Base-by-base conservation (phyloP, 2,113 vertebrate genomes). In the Tichodroma muraria region DNA sequence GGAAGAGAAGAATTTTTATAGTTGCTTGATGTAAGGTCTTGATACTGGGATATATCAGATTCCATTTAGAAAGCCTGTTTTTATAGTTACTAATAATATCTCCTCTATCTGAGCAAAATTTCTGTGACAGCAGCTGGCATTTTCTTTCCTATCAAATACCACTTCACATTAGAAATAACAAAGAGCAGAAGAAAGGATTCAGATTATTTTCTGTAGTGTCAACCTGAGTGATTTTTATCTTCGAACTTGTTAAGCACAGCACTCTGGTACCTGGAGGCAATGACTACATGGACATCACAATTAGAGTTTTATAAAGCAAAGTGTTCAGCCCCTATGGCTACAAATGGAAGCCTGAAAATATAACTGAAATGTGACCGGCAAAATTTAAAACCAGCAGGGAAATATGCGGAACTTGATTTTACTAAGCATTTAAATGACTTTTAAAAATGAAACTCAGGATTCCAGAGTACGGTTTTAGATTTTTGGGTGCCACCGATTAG, bases 61-160 rank as follows among this genome's bases (percentile, higher is more conserved):
- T 80, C 44, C n/a, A 52, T 66, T 88, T 70, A 83, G 35, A 77
- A 95, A 89, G 50, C 3, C 42, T 88, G 9, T 65, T 93, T 91
- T 88, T 44, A 42, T 76, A 88, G 60, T 85, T 87, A 65, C 71
- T 89, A 87, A 18, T 76, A 91, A 65, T 45, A 85, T 53, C 47
- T 80, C 31, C 44, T 79, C 53, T 59, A 85, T 86, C 42, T 63
- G 65, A 92, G 30, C 24, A 85, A 95, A 88, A 86, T 84, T 91
- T 95, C 85, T 94, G n/a, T 78, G 93, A 85, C 35, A 94, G 82
- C 40, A 91, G 84, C 69, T 70, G 79, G 91, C 82, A 57, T 72
- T 50, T 90, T 88, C 72, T 73, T 93, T 85, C 84, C 42, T 88
- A 76, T 88, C 80, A 89, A 93, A 94, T 0, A 28, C 23, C 56